Conservation (phyloP, 2,888 invertebrate species). For the Frankliniella fusca region DNA sequence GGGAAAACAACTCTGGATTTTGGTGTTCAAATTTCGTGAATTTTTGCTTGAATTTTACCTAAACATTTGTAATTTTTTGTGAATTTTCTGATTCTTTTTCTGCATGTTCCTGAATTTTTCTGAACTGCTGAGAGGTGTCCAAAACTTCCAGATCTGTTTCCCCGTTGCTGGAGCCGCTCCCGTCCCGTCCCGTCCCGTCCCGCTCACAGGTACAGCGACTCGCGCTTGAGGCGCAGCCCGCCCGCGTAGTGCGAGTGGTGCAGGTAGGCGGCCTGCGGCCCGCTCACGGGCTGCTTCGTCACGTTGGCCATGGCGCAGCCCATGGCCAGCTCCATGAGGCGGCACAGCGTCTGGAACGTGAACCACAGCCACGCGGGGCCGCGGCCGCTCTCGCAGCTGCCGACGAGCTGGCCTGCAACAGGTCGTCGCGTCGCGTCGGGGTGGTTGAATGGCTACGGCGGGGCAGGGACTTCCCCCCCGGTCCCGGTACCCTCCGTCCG, state of each 20-base stretch:
- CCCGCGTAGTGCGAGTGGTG: constrained; percentile 44
- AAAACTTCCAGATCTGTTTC: too few relatives aligned
- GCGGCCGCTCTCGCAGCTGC: constrained; percentile 17
- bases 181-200: constrained; percentile 39
- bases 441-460: background rate
- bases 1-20: too few relatives aligned
- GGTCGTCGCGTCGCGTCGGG: background rate
- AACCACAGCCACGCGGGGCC: constrained; percentile 55
- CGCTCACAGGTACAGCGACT: constrained; percentile 47
- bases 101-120: background rate
- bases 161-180: background rate
- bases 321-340: constrained; percentile 50
- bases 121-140: too few relatives aligned
- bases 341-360: constrained; percentile 52
- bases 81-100: background rate
- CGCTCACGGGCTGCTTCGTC: constrained; percentile 53
- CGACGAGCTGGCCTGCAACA: background rate
- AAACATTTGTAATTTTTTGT: too few relatives aligned
- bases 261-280: constrained; percentile 46
- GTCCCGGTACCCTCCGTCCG: too few relatives aligned
- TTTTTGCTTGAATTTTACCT: too few relatives aligned
- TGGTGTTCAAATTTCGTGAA: too few relatives aligned
- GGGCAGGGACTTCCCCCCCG: background rate
- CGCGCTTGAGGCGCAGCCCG: constrained; percentile 47
- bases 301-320: constrained; percentile 55